Conservation (phyloP, 1,140 invertebrate genomes). For the Ptiloglossa arizonensis region DNA sequence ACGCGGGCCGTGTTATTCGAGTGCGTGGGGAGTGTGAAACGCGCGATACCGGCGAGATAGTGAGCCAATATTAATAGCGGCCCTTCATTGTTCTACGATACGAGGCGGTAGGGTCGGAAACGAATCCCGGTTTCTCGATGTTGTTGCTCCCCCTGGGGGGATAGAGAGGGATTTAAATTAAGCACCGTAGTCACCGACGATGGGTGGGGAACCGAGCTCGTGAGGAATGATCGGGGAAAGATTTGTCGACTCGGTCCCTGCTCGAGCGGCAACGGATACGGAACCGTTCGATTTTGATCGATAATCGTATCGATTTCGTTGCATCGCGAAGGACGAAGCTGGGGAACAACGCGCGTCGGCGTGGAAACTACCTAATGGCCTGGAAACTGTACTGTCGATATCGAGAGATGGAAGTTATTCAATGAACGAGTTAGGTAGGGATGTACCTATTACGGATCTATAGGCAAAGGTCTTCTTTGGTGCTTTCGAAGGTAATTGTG, state of each 20-base stretch:
- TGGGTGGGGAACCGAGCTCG: not conserved
- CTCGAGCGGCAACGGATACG: not conserved
- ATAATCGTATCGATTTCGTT: not conserved
- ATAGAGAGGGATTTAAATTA: constrained; percentile 38
- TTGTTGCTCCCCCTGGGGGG: constrained; percentile 1
- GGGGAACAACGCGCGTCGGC: too few species aligned
- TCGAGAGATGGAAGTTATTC: too few species aligned
- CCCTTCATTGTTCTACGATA: constrained; percentile 70
- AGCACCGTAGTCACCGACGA: constrained; percentile 13
- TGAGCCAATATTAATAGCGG: constrained; percentile 75
- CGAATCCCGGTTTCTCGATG: constrained; percentile 42
- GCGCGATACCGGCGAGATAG: constrained; percentile 76
- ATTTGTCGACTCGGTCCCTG: constrained; percentile 6
- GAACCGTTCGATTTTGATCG: not conserved
- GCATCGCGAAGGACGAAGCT: not conserved
- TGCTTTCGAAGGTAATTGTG: too few species aligned
- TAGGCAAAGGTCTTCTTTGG: too few species aligned
- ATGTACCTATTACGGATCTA: too few species aligned
- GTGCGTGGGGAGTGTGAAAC: constrained; percentile 74
- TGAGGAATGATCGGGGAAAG: constrained; percentile 12
- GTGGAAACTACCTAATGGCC: too few species aligned
- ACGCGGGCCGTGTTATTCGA: constrained; percentile 75
- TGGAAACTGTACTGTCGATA: too few species aligned
- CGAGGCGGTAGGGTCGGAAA: constrained; percentile 56
- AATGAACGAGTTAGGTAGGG: too few species aligned